Conservation (phyloP, 2,888 invertebrate species). For the Embidobia sp. region DNA sequence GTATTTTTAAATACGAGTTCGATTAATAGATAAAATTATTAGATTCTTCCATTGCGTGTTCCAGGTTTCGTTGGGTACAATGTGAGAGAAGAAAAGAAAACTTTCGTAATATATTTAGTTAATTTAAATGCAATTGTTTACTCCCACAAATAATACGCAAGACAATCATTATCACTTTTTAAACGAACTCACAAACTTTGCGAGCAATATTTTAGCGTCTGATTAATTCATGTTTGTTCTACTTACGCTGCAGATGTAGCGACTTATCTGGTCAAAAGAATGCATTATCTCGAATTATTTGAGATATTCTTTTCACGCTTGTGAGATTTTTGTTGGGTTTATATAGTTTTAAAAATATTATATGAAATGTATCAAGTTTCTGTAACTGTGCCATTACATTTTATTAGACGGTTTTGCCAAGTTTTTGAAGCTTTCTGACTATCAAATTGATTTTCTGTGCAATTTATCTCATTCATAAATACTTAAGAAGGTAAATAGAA, state of each 20-base stretch:
- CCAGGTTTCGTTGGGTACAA: conserved; percentile 3
- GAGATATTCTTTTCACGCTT: too few relatives aligned
- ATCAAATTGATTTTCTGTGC: conserved; percentile 46
- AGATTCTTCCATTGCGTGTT: background rate
- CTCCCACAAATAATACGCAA: background rate
- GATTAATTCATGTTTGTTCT: too few relatives aligned
- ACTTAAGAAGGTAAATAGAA: conserved; percentile 47
- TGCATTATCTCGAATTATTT: background rate
- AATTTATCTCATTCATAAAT: conserved; percentile 50
- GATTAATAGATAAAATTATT: conserved; percentile 13
- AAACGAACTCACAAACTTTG: too few relatives aligned
- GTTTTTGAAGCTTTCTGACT: conserved; percentile 30
- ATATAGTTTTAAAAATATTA: too few relatives aligned
- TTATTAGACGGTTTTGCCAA: conserved; percentile 17
- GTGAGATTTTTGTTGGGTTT: too few relatives aligned
- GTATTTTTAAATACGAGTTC: background rate
- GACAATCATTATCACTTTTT: too few relatives aligned
- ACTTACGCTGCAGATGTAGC: too few relatives aligned
- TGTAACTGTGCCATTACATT: background rate
- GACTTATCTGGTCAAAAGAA: too few relatives aligned
- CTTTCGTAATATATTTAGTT: background rate
- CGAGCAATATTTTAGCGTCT: too few relatives aligned
- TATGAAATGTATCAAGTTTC: conserved; percentile 1
- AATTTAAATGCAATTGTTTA: background rate
- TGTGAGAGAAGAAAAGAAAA: background rate